Conservation (phyloP, 2,113 vertebrate genomes). For the Corythornis madagascariensis region DNA sequence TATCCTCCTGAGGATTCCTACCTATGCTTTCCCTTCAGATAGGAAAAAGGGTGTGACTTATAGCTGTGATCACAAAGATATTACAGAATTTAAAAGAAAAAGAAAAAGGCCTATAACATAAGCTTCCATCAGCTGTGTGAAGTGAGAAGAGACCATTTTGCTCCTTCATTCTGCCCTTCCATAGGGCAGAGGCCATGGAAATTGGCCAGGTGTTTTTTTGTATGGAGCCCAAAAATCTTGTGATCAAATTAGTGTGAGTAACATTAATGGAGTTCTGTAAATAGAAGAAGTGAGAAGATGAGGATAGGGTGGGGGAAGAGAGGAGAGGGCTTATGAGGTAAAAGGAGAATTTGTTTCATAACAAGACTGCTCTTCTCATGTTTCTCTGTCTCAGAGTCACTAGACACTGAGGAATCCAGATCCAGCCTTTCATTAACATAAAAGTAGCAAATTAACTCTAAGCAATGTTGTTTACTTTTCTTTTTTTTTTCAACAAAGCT, state of each 20-base stretch:
- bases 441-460: slow-evolving; percentile 28
- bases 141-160: background rate
- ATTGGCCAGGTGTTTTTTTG: background rate
- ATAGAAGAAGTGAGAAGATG: slow-evolving; percentile 66
- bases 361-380: slow-evolving; percentile 63
- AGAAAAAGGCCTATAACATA: background rate
- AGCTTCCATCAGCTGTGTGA: background rate
- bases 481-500: background rate
- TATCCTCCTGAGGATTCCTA: background rate
- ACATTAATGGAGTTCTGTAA: slow-evolving; percentile 58
- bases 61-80: background rate
- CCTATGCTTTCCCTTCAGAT: background rate
- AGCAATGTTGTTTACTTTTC: background rate
- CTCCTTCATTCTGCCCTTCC: background rate
- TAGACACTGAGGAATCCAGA: slow-evolving; percentile 50
- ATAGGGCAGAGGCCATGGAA: slow-evolving; percentile 29
- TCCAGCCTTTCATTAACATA: slow-evolving; percentile 36
- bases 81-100: background rate
- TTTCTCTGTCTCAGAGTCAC: slow-evolving; percentile 58
- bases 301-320: slow-evolving; percentile 65
- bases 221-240: slow-evolving; percentile 35
- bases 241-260: slow-evolving; percentile 38
- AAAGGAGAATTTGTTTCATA: slow-evolving; percentile 67
- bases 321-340: slow-evolving; percentile 50
- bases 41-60: background rate